Evolutionary conservation across 1,140 invertebrate genomes (phyloP), one percentile per base, ranked within the genome.

Genomic region (Nebria ingens): DNA sequence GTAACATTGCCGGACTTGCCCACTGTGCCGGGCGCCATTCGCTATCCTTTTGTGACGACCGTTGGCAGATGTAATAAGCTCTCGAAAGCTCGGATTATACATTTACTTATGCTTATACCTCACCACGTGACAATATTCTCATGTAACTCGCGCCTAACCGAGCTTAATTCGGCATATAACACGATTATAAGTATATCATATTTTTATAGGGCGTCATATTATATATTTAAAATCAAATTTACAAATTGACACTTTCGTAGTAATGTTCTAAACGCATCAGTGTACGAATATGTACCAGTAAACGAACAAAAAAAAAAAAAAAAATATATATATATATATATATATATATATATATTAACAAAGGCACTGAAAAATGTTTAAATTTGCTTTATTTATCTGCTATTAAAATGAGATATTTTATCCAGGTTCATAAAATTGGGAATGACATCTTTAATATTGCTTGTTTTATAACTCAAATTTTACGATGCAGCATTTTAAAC

Each of bases 41-140:
- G 6, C 9, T 12, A 17, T 4, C 6, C 4, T 17, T 4, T 3
- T 11, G 40, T 11, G 40, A 12, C 6, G 40, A 9, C 6, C 40
- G 15, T 45, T 45, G 15, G 40, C 40, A 45, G 40, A 45, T 45
- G 40, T 9, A 45, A 17, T 45, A 45, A 45, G 40, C 40, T 45
- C 9, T 17, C 9, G 40, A 45, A 45, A 45, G 9, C 40, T 45
- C 4, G 40, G 40, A 45, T 45, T 45, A 45, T 17, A 17, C 15
- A 17, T 17, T 9, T 45, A 17, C 40, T 45, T 45, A 45, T 17
- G 3, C 9, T 45, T 45, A 45, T 45, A 17, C n/a, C n/a, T n/a
- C n/a, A n/a, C 15, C 40, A 45, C 9, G 40, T 45, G 40, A 45
- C 40, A 17, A 45, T 45, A 45, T 45, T 45, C 15, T n/a, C n/a